phyloP scores from a whole-genome alignment of 1,140 invertebrate genomes.

The Platorchestia sp. region DNA sequence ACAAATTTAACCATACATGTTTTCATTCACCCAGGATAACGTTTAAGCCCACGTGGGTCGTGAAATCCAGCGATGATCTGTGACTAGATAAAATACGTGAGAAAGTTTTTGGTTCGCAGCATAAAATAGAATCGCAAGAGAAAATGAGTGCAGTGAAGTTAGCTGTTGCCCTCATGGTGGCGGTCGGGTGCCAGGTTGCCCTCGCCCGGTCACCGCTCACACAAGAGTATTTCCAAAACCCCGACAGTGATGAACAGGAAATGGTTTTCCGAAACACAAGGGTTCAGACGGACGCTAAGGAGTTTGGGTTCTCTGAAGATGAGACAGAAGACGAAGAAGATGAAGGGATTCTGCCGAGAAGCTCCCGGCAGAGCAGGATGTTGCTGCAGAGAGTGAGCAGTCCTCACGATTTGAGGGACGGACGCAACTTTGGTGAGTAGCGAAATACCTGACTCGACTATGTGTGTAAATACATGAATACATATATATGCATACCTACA shows the following conservation, averaged over 20 bases:
- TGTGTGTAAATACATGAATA: neutral
- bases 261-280: neutral
- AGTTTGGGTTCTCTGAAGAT: neutral
- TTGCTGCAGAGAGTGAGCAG: neutral
- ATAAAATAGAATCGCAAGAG: neutral
- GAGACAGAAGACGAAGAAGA: neutral
- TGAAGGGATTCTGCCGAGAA: too few species aligned
- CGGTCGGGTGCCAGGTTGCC: neutral
- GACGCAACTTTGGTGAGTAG: constrained; percentile 18
- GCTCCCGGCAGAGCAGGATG: neutral
- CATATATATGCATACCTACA: neutral
- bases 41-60: neutral
- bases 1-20: neutral
- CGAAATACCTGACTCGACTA: neutral
- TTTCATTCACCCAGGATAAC: neutral
- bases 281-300: neutral
- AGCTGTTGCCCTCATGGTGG: neutral
- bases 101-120: neutral
- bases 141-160: neutral
- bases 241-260: neutral
- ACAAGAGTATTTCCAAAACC: neutral
- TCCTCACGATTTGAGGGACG: neutral
- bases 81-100: neutral
- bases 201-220: neutral
- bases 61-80: neutral